Percentiles rank a stretch among this genome's conserved stretches.
Evolutionary conservation across 2,888 invertebrate species (phyloP).

Genomic region (Chrysodeixis includens): DNA sequence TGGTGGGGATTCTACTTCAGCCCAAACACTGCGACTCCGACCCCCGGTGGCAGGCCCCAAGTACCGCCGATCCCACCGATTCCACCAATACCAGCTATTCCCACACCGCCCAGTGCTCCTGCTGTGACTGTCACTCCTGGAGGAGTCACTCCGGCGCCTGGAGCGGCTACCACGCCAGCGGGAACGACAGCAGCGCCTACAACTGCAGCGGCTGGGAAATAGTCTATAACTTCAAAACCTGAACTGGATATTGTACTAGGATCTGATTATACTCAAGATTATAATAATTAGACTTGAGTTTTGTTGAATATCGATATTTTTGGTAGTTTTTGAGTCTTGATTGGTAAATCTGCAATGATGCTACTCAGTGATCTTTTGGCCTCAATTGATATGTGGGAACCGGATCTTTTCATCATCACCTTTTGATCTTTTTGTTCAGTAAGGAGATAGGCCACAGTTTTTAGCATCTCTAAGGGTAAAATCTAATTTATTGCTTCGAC

Average conservation of each 20-base stretch:
- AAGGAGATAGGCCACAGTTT: no score
- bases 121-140: constrained; percentile 41
- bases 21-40: constrained; percentile 48
- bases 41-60: constrained; percentile 13
- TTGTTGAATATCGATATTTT: no score
- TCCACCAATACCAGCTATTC: constrained; percentile 38
- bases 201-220: constrained; percentile 42
- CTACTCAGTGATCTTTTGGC: no score
- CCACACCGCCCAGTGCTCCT: constrained; percentile 50
- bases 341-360: no score
- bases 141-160: constrained; percentile 43
- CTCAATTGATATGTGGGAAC: no score
- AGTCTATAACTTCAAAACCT: constrained; percentile 10
- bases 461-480: no score
- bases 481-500: no score
- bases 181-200: constrained; percentile 33
- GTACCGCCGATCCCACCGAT: constrained; percentile 39
- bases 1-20: constrained; percentile 53
- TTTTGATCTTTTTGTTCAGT: no score
- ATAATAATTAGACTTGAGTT: no score
- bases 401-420: no score
- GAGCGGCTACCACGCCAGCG: constrained; percentile 47
- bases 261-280: background rate
- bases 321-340: no score
- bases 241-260: background rate